phyloP scores from a whole-genome alignment of 2,888 invertebrate genomes.

The Mactromeris polynyma region DNA sequence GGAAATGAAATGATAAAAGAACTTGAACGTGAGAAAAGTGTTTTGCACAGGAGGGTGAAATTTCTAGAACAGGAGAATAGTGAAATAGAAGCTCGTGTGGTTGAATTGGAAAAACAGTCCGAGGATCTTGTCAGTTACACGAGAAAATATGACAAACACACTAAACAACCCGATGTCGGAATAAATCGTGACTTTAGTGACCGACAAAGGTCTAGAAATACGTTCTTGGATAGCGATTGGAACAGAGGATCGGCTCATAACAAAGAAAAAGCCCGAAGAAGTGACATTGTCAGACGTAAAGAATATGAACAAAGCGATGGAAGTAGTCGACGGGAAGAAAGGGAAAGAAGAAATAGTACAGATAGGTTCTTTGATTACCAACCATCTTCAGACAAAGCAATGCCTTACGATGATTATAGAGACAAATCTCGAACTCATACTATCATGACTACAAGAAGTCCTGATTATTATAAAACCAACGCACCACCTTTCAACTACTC shows the following conservation, averaged over 20 bases:
- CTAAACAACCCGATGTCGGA: constrained; percentile 31
- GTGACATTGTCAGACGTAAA: not conserved
- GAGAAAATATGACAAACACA: constrained; percentile 55
- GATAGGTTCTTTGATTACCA: constrained; percentile 23
- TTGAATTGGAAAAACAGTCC: constrained; percentile 63
- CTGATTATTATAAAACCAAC: constrained; percentile 55
- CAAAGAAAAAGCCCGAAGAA: not conserved
- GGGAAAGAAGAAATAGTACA: not conserved
- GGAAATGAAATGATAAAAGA: constrained; percentile 67
- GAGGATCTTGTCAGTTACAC: constrained; percentile 55
- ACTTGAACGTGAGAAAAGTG: constrained; percentile 66
- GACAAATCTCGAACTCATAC: constrained; percentile 30
- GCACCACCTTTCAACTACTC: constrained; percentile 46
- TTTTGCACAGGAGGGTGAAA: constrained; percentile 62
- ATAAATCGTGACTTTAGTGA: constrained; percentile 2
- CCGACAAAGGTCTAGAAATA: not conserved
- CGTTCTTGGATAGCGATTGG: not conserved
- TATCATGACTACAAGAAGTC: constrained; percentile 35
- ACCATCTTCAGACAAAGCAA: constrained; percentile 24
- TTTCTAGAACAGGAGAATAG: constrained; percentile 64
- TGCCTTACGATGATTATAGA: constrained; percentile 42
- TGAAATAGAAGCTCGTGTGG: constrained; percentile 66
- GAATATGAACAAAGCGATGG: not conserved
- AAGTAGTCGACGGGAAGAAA: not conserved
- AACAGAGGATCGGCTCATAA: not conserved